Evolutionary conservation across 2,113 vertebrate genomes (phyloP), one percentile per base, ranked within the genome.

Genomic region (Grus americana): DNA sequence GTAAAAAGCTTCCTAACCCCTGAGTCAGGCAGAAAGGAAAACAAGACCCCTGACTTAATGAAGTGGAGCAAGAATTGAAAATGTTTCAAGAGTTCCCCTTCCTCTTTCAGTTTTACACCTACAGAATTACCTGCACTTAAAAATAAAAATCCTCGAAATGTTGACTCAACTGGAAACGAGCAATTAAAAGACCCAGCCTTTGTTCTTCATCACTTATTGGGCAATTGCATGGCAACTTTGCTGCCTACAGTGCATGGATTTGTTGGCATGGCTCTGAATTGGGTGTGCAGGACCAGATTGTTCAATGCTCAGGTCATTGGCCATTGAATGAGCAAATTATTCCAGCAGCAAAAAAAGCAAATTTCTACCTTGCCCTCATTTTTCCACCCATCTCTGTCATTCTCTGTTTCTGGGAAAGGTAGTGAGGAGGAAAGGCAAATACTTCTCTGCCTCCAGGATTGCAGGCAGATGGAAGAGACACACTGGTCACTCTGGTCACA

Each of bases 351-450:
- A 83, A 83, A 83, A 61, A 55, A 68, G 36, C 26, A 61, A 38
- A 68, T 72, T 92, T 93, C 88, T 95, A 79, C 73, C 40, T 89
- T 93, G 19, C 61, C 52, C 47, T 96, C 44, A 6, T 91, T 75
- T 94, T 96, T 68, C 72, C 54, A 84, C 34, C 22, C 44, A 46
- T 63, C 49, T 84, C 68, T 92, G 76, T 84, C 65, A 61, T 83
- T 71, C 67, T 88, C 6, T 91, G 76, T 86, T 95, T 78, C 44
- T 79, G 70, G 76, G 84, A 50, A 74, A 81, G 61, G 70, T 65
- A 89, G n/a, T 34, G 61, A 87, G 54, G 49, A 87, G 78, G 87
- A 89, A 91, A 91, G 34, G 49, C 65, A 87, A 75, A 46, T 61
- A 89, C 65, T 87, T 87, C 91, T 36, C 66, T 86, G 61, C 61